Evolutionary conservation across 2,888 invertebrate genomes (phyloP).

Genomic region (Cantharis rustica): DNA sequence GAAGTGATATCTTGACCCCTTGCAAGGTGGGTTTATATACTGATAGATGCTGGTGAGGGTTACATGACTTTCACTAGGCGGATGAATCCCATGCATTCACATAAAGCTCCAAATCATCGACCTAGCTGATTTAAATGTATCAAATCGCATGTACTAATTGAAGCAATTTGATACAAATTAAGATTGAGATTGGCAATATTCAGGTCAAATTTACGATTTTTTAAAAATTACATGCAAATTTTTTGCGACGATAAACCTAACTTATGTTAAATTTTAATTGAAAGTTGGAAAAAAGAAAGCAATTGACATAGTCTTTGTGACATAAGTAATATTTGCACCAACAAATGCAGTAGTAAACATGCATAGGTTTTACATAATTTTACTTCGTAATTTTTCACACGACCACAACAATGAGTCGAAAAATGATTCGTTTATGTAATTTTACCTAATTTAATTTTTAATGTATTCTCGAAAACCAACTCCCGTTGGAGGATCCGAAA

Average conservation of each 20-base stretch:
- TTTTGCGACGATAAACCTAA: not conserved
- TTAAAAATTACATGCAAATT: not conserved
- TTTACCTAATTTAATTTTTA: not conserved
- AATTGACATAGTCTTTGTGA: not conserved
- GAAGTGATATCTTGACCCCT: conserved; percentile 39
- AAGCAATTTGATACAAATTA: not conserved
- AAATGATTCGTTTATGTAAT: not conserved
- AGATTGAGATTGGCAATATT: not conserved
- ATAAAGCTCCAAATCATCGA: conserved; percentile 27
- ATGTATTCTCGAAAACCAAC: not conserved
- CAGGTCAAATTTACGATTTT: not conserved
- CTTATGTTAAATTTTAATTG: not conserved
- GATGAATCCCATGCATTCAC: conserved; percentile 37
- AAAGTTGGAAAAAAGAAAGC: not conserved
- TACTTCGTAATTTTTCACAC: not conserved
- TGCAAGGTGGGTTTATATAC: conserved; percentile 34
- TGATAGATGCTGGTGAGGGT: conserved; percentile 34
- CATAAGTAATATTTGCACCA: not conserved
- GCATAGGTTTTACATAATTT: not conserved
- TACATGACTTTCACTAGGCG: conserved; percentile 39
- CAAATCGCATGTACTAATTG: not conserved
- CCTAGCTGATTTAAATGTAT: conserved; percentile 10
- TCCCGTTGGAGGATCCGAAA: not conserved
- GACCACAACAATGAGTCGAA: not conserved
- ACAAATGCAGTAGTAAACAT: not conserved